Percentiles rank a stretch among this genome's conserved stretches.
phyloP scores from a whole-genome alignment of 2,797 vertebrate genomes.

The Trachurus trachurus region DNA sequence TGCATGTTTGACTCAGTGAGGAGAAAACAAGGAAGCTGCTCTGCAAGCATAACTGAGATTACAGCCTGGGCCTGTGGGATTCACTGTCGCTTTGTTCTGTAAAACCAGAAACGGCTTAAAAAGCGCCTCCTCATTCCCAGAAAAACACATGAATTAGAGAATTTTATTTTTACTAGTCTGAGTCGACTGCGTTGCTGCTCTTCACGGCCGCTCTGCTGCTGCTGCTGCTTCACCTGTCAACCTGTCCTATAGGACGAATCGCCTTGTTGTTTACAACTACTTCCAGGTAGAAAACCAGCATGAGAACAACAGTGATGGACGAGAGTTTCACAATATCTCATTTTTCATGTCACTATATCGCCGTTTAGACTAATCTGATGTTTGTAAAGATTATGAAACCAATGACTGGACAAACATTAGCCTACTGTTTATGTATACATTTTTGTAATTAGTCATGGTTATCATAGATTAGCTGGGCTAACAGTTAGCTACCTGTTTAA shows the following conservation, averaged over 20 bases:
- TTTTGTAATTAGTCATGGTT: too few relatives aligned
- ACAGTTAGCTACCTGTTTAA: too few relatives aligned
- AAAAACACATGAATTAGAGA: slow-evolving; percentile 2
- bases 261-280: too few relatives aligned
- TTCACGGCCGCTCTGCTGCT: neutral
- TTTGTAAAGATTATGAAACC: too few relatives aligned
- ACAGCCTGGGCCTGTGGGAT: slow-evolving; percentile 70
- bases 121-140: slow-evolving; percentile 24
- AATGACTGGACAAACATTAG: too few relatives aligned
- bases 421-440: too few relatives aligned
- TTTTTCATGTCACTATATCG: too few relatives aligned
- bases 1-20: slow-evolving; percentile 63
- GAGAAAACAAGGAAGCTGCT: slow-evolving; percentile 75
- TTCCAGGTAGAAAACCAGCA: too few relatives aligned
- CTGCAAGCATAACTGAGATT: slow-evolving; percentile 73
- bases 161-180: slow-evolving; percentile 21
- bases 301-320: too few relatives aligned
- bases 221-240: slow-evolving; percentile 1
- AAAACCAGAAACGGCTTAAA: slow-evolving; percentile 46
- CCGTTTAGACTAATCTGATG: too few relatives aligned
- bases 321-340: too few relatives aligned
- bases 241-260: neutral
- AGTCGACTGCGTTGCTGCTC: neutral
- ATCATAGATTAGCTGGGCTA: too few relatives aligned
- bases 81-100: slow-evolving; percentile 68